Evolutionary conservation across 1,140 invertebrate genomes (phyloP).

Genomic region (Drosophila willistoni): DNA sequence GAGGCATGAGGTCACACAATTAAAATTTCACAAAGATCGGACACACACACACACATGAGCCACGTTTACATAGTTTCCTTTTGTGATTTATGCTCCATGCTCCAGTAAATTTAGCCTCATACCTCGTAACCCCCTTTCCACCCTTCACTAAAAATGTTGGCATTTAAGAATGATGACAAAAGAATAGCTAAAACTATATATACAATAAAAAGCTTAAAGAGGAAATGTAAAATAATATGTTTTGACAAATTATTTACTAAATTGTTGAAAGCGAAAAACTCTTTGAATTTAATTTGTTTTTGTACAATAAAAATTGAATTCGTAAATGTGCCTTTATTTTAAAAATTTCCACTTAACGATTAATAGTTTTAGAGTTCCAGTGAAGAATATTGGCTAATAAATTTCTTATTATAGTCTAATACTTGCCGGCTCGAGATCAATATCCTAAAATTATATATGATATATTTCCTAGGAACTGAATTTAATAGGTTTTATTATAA

Average conservation of each 20-base stretch:
- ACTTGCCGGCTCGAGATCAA: too few species aligned
- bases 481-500: too few species aligned
- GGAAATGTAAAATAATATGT: slow-evolving; percentile 15
- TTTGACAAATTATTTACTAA: background rate
- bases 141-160: slow-evolving; percentile 15
- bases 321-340: too few species aligned
- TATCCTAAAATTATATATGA: too few species aligned
- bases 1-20: slow-evolving; percentile 14
- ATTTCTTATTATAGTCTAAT: too few species aligned
- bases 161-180: background rate
- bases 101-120: slow-evolving; percentile 59
- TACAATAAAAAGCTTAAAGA: background rate
- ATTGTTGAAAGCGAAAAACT: too few species aligned
- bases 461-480: too few species aligned
- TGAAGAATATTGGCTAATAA: too few species aligned
- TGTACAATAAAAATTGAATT: too few species aligned
- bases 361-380: too few species aligned
- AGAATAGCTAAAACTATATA: slow-evolving; percentile 16
- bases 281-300: too few species aligned
- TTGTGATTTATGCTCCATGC: slow-evolving; percentile 68
- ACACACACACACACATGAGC: slow-evolving; percentile 20
- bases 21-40: slow-evolving; percentile 35
- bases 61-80: slow-evolving; percentile 67
- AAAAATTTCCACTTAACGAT: too few species aligned
- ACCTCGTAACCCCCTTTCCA: background rate